Evolutionary conservation across 2,797 vertebrate genomes (phyloP), one percentile per base, ranked within the genome.

Genomic region (Ara ararauna): DNA sequence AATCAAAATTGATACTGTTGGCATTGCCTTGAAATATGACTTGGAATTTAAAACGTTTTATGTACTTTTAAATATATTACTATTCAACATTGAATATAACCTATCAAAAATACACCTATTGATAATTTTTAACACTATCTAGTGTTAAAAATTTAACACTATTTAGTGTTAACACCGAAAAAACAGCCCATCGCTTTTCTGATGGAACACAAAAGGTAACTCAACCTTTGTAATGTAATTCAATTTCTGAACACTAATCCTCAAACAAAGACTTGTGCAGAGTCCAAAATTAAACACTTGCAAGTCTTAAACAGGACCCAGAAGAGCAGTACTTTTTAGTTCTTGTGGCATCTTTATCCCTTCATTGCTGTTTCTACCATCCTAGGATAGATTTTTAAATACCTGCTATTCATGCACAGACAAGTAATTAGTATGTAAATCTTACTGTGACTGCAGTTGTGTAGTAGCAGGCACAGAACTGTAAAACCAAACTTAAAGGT

Each of bases 401-500:
- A 89, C 78, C 12, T 91, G 24, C 66, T 87, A 38, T 92, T 89
- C 58, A 65, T 72, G 38, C 58, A 60, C 11, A 65, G 75, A 13
- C n/a, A 44, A 83, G 38, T 87, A 87, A 89, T 96, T 92, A 83
- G 65, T 40, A 89, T 89, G 75, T 91, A 95, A 81, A 94, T 92
- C 45, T 93, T 85, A 13, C 36, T 94, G 75, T 84, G 68, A 75
- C 23, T 72, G 40, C 50, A 88, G 5, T 68, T 81, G 66, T 70
- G 42, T 60, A 54, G 72, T 83, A 72, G 48, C 47, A 84, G 64
- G 38, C 62, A 60, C 47, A 70, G 50, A 91, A 86, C n/a, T 80
- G 12, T 62, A 70, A 83, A 96, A 62, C 51, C 79, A 76, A 81
- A 72, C 26, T 83, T 89, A 54, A 62, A 81, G 11, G 44, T 91